Evolutionary conservation across 2,888 invertebrate species (phyloP).

Genomic region (Chironomus riparius): DNA sequence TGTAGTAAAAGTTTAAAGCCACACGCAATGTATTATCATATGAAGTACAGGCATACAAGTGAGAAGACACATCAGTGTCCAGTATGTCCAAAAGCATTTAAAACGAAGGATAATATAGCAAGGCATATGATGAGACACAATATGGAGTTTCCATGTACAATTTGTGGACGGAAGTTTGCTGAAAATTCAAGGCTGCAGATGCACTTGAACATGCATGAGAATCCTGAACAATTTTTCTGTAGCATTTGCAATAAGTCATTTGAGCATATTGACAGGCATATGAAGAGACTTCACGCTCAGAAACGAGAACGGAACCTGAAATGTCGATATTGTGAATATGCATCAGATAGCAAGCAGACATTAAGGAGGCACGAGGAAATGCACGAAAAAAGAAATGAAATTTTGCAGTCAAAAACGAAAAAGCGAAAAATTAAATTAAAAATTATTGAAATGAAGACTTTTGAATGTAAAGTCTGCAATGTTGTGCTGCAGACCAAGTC

Average conservation of each 20-base stretch:
- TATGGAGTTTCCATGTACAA: background rate
- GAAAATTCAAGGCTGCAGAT: background rate
- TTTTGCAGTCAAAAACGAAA: background rate
- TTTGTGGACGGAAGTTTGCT: background rate
- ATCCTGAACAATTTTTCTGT: background rate
- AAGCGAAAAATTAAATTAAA: background rate
- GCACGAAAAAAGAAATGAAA: background rate
- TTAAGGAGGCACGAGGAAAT: background rate
- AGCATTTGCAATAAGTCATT: background rate
- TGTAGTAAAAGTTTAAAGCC: background rate
- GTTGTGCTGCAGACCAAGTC: background rate
- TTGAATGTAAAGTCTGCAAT: background rate
- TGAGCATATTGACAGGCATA: background rate
- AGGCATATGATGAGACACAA: background rate
- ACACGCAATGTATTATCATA: background rate
- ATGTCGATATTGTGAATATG: background rate
- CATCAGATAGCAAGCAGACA: background rate
- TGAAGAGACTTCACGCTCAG: background rate
- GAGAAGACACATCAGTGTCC: background rate
- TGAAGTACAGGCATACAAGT: background rate
- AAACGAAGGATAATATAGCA: background rate
- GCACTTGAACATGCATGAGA: background rate
- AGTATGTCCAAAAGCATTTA: background rate
- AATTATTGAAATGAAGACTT: background rate
- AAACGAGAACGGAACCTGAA: background rate